A percentile compares a stretch with the other conserved stretches of the same genome.
Conservation (phyloP, 1,140 invertebrate species). For the Drosophila aff. region DNA sequence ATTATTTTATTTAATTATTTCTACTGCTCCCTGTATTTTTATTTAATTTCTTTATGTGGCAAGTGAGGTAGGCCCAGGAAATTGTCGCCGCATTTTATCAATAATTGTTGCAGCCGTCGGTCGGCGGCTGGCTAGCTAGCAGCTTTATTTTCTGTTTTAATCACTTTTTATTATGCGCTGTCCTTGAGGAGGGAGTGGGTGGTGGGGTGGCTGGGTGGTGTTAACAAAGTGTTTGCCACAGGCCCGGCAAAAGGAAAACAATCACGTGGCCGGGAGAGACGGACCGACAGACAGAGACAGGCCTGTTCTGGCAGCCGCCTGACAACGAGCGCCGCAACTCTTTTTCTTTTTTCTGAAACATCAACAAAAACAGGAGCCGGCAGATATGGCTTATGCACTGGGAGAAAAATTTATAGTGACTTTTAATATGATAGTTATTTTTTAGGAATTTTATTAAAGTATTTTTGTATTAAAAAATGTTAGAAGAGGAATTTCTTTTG, state of each 20-base stretch:
- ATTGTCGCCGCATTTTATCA: conserved; percentile 30
- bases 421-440: neutral
- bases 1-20: neutral
- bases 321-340: conserved; percentile 67
- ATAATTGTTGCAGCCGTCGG: conserved; percentile 26
- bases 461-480: neutral
- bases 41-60: neutral
- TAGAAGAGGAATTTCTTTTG: neutral
- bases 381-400: conserved; percentile 15
- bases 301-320: conserved; percentile 65
- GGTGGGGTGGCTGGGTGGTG: conserved; percentile 8
- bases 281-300: conserved; percentile 34
- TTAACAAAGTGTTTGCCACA: conserved; percentile 59
- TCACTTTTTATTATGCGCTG: conserved; percentile 71
- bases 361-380: conserved; percentile 69
- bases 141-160: conserved; percentile 59
- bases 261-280: conserved; percentile 71
- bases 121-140: conserved; percentile 2
- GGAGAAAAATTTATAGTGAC: neutral
- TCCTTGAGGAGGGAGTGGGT: conserved; percentile 17
- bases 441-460: neutral
- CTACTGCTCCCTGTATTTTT: neutral
- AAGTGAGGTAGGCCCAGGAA: conserved; percentile 7
- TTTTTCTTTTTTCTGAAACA: conserved; percentile 62
- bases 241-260: conserved; percentile 67